phyloP scores from a whole-genome alignment of 2,888 invertebrate species.

The Hymenopus coronatus region DNA sequence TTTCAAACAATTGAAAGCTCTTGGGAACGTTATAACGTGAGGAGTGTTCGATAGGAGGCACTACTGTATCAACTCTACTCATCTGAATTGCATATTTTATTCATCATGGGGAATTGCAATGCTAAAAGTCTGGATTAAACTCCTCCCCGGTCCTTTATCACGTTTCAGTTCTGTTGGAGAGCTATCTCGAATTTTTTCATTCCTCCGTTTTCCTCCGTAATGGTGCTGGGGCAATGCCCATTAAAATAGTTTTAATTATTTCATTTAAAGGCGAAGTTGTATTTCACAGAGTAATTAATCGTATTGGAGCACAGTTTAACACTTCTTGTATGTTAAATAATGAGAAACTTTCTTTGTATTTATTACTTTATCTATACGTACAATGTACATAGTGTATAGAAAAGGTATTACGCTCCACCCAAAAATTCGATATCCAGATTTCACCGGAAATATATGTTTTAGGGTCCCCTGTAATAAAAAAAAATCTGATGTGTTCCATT shows the following conservation, averaged over 20 bases:
- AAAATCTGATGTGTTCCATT: too few species aligned
- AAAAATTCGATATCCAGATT: too few species aligned
- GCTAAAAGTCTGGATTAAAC: not conserved
- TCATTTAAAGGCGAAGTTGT: not conserved
- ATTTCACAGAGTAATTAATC: not conserved
- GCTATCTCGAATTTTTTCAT: not conserved
- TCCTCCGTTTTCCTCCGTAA: not conserved
- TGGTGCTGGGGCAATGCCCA: too few species aligned
- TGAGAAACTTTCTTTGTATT: not conserved
- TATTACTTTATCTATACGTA: too few species aligned
- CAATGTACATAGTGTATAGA: too few species aligned
- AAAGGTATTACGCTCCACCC: too few species aligned
- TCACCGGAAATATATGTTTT: too few species aligned
- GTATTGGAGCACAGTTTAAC: not conserved
- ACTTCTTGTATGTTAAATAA: not conserved
- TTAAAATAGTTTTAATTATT: not conserved
- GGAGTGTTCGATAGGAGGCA: not conserved
- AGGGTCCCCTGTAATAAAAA: too few species aligned
- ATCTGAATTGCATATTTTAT: slow-evolving; percentile 21
- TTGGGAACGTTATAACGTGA: not conserved
- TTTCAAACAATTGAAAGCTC: not conserved
- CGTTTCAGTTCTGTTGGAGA: not conserved
- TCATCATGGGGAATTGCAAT: slow-evolving; percentile 1
- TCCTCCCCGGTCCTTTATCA: not conserved
- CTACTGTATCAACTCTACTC: not conserved